Evolutionary conservation across 1,140 invertebrate species (phyloP).

Genomic region (Nymphalis io): DNA sequence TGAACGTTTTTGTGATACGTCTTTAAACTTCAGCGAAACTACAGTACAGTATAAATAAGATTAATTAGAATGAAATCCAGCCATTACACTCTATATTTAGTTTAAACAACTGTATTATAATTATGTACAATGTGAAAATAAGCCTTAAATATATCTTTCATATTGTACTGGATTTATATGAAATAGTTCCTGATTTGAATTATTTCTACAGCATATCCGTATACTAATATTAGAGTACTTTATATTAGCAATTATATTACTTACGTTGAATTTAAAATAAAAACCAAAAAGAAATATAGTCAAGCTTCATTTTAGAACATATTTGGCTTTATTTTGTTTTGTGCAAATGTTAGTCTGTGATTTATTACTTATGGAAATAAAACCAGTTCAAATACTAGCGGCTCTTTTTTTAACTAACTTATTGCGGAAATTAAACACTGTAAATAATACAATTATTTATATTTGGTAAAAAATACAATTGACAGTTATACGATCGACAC

Average conservation of each 20-base stretch:
- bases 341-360: constrained; percentile 35
- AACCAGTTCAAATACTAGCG: constrained; percentile 8
- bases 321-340: constrained; percentile 84
- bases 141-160: not conserved
- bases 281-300: constrained; percentile 2
- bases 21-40: too few relatives aligned
- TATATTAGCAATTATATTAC: not conserved
- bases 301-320: not conserved
- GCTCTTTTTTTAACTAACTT: too few relatives aligned
- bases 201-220: not conserved
- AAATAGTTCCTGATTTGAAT: not conserved
- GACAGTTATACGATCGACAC: constrained; percentile 33
- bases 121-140: not conserved
- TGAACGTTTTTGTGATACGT: too few relatives aligned
- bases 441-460: constrained; percentile 39
- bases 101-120: not conserved
- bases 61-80: too few relatives aligned
- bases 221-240: not conserved
- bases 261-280: not conserved
- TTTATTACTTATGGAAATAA: constrained; percentile 22
- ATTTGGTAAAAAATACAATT: constrained; percentile 52
- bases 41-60: too few relatives aligned
- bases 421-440: constrained; percentile 5
- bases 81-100: not conserved
- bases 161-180: too few relatives aligned